Evolutionary conservation across 2,113 vertebrate genomes (phyloP), one percentile per base, ranked within the genome.

Genomic region (Trematomus loennbergii): DNA sequence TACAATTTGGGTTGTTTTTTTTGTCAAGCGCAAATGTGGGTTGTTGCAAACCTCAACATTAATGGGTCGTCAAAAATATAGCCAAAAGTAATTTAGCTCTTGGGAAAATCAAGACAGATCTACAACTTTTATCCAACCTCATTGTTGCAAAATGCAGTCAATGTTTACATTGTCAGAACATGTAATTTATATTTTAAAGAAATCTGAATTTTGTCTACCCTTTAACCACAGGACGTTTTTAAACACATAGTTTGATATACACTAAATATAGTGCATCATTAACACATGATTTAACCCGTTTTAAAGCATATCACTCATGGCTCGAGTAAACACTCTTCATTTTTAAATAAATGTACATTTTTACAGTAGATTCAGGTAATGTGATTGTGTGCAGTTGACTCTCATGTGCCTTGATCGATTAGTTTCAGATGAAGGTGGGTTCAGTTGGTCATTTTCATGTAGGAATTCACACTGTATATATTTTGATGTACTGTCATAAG

Each of bases 401-500:
- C 33, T 67, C 67, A 59, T 69, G 45, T 58, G 55, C 25, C 57
- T 72, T 82, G 63, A 87, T 76, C 72, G 58, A 85, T 68, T 73
- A 58, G 62, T 72, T 52, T 70, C 33, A 46, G 62, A 84, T 76
- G 55, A 75, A 43, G 43, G 53, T 64, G 58, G 36, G 33, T 69
- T 69, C 45, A 45, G 46, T 70, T 66, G 55, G 45, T 88, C 36
- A 71, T 81, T 86, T 84, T 60, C 78, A 36, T 74, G 22, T 58
- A n/a, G 33, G 29, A 66, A 46, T 66, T 20, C 60, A 53, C 57
- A 45, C 73, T 72, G 64, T 79, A n/a, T 77, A 69, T 71, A 79
- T 73, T 52, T 63, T 72, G 36, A 22, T 75, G 3, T 60, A 43
- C 22, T 83, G 78, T 80, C 72, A 73, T 49, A 60, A 76, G 52